Conservation (phyloP, 2,113 vertebrate genomes). For the Mirza zaza region DNA sequence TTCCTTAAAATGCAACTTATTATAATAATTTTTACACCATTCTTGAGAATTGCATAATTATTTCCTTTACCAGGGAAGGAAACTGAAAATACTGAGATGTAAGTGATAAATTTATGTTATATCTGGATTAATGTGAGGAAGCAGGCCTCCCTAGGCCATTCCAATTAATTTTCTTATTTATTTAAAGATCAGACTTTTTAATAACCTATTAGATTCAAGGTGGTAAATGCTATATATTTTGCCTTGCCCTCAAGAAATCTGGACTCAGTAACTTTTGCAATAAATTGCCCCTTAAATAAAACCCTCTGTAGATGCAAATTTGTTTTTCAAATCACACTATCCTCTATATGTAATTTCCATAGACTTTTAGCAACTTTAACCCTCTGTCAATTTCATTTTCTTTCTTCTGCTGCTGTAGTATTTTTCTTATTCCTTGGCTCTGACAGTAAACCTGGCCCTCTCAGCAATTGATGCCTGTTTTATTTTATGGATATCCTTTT, state of each 20-base stretch:
- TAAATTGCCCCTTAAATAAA: slow-evolving; percentile 22
- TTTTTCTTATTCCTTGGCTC: slow-evolving; percentile 91
- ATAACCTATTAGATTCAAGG: slow-evolving; percentile 10
- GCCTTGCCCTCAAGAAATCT: slow-evolving; percentile 7
- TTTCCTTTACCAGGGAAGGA: neutral
- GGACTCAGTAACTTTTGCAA: neutral
- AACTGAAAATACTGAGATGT: neutral
- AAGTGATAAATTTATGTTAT: neutral
- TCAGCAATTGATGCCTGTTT: slow-evolving; percentile 96
- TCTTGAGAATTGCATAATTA: slow-evolving; percentile 18
- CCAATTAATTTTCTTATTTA: neutral
- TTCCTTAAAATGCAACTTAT: slow-evolving; percentile 46
- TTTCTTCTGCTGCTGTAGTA: slow-evolving; percentile 84
- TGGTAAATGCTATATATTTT: neutral
- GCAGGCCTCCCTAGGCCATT: neutral
- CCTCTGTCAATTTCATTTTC: slow-evolving; percentile 53
- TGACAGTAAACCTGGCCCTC: slow-evolving; percentile 92
- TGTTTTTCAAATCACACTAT: slow-evolving; percentile 30
- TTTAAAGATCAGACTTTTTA: neutral
- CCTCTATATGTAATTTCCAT: slow-evolving; percentile 30
- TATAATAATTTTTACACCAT: slow-evolving; percentile 5
- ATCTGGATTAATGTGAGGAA: slow-evolving; percentile 38
- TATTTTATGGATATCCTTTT: slow-evolving; percentile 99
- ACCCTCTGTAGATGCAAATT: neutral
- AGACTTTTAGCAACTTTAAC: slow-evolving; percentile 59